Percentiles rank a stretch among this genome's conserved stretches.
These are phyloP conservation scores for Oscheius onirici DNA, from an alignment of 2,888 invertebrate species.

Conservation along the genomic window DNA sequence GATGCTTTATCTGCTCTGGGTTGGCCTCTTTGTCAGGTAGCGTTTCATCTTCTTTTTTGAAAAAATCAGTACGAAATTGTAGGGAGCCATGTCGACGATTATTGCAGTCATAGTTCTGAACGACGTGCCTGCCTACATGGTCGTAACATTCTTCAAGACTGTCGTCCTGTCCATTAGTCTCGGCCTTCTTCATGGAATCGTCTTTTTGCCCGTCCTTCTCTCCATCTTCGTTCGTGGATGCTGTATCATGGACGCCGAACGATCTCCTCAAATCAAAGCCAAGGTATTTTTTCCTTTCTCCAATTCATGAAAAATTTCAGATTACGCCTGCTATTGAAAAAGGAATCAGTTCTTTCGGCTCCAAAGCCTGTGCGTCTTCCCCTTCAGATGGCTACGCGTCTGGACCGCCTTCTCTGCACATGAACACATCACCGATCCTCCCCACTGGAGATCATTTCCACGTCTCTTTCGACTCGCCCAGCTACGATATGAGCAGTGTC, in stretches of 20 bases:
- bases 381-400: slow-evolving; percentile 32
- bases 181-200: slow-evolving; percentile 90
- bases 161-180: slow-evolving; percentile 66
- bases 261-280: slow-evolving; percentile 19
- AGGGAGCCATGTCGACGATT: slow-evolving; percentile 84
- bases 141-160: slow-evolving; percentile 95
- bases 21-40: slow-evolving; percentile 83
- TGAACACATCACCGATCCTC: slow-evolving; percentile 14
- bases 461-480: slow-evolving; percentile 9
- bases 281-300: not conserved
- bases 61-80: slow-evolving; percentile 56
- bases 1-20: slow-evolving; percentile 89
- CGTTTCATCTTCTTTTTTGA: slow-evolving; percentile 71
- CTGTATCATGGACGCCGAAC: slow-evolving; percentile 48
- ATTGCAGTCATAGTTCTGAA: slow-evolving; percentile 86
- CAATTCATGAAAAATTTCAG: not conserved
- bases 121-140: slow-evolving; percentile 91
- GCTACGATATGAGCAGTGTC: slow-evolving; percentile 31
- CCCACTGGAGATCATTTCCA: not conserved
- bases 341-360: slow-evolving; percentile 4
- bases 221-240: slow-evolving; percentile 70
- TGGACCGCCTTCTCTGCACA: slow-evolving; percentile 29
- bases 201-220: slow-evolving; percentile 81
- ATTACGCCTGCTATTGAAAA: slow-evolving; percentile 31
- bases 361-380: not conserved